Base-by-base conservation (phyloP, 2,797 vertebrate species). In the Diglossa cyanea region DNA sequence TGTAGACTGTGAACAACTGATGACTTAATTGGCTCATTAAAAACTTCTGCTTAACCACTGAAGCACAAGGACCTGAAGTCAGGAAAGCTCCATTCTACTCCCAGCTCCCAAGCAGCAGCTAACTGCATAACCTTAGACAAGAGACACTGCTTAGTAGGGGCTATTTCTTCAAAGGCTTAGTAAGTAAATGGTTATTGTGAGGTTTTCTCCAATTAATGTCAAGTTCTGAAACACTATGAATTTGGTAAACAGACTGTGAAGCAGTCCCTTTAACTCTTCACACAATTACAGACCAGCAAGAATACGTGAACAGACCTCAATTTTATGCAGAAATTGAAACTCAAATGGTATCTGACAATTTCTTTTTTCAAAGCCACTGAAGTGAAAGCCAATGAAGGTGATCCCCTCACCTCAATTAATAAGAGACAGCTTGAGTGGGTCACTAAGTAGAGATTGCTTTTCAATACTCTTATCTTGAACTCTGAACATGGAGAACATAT, bases 21-120 rank as follows among this genome's bases (percentile, higher is more conserved):
- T 90, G 80, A 87, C 82, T 97, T 96, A 95, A 96, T 87, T 95
- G 89, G 90, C 93, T 96, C 94, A 96, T 96, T 96, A 95, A 95
- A 95, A 95, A 66, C 74, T 86, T 82, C 86, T 86, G 51, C 86
- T 91, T 90, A 92, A 78, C 88, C 86, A 74, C 74, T 91, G 88
- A 95, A 91, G 92, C 88, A 90, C 68, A 87, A 86, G 85, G 86
- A 72, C 28, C 75, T 74, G 67, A 53, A 93, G 71, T 68, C 66
- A 80, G 80, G 77, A 71, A 54, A 87, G 50, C 48, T 86, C 65
- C 31, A 4, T 37, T 90, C 57, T 31, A 11, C n/a, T 85, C 61
- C 71, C 45, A 85, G 68, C 62, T 88, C 71, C 67, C 78, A 54
- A 63, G 68, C 67, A 89, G 37, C 51, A 88, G 53, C 48, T 39